Conservation (phyloP, 1,140 invertebrate species). For the Anoplolepis gracilipes region DNA sequence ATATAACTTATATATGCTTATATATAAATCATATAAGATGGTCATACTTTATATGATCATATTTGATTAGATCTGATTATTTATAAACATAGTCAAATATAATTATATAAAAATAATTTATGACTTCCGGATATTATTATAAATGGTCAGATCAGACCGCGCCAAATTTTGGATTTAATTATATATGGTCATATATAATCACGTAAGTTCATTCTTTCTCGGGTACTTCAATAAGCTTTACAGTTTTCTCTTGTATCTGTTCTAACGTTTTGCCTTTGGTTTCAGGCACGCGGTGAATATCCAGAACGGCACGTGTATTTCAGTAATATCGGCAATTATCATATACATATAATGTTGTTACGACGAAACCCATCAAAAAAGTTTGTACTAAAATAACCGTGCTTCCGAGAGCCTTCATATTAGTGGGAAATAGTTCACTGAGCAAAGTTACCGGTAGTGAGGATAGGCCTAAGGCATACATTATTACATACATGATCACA, state of each 20-base stretch:
- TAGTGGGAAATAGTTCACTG: slow-evolving; percentile 90
- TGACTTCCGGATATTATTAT: too few relatives aligned
- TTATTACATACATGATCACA: slow-evolving; percentile 88
- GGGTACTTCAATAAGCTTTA: slow-evolving; percentile 33
- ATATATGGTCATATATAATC: too few relatives aligned
- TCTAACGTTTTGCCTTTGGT: slow-evolving; percentile 92
- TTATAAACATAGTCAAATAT: too few relatives aligned
- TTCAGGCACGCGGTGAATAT: slow-evolving; percentile 91
- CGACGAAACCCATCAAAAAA: slow-evolving; percentile 86
- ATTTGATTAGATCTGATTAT: too few relatives aligned
- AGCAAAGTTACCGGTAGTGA: slow-evolving; percentile 90
- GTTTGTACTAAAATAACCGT: slow-evolving; percentile 89
- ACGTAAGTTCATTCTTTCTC: too few relatives aligned
- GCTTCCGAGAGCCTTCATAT: slow-evolving; percentile 89
- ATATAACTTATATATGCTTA: too few relatives aligned
- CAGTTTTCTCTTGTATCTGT: slow-evolving; percentile 85
- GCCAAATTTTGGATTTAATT: too few relatives aligned
- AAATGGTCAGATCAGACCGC: too few relatives aligned
- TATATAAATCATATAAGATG: too few relatives aligned
- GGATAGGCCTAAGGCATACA: slow-evolving; percentile 88
- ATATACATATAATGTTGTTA: slow-evolving; percentile 91
- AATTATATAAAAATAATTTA: too few relatives aligned
- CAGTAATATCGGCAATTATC: slow-evolving; percentile 86
- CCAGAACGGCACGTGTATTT: slow-evolving; percentile 90
- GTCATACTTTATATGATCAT: too few relatives aligned